Percentiles rank a stretch among this genome's conserved stretches.
These are phyloP conservation scores for Paracanthobrama guichenoti DNA, from an alignment of 2,113 vertebrate genomes.

Conservation along the genomic window DNA sequence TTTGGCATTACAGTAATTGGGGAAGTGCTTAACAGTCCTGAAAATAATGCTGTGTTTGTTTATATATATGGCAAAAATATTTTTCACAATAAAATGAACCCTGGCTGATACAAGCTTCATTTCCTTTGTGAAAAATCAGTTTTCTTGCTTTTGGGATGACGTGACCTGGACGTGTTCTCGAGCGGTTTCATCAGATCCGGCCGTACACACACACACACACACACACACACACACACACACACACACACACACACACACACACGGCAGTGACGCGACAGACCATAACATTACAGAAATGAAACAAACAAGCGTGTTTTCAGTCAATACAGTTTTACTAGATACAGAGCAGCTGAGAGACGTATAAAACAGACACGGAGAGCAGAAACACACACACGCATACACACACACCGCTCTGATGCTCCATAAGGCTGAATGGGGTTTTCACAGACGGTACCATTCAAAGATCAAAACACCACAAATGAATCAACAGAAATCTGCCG, in stretches of 20 bases:
- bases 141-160: background rate
- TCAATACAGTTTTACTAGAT: conserved; percentile 74
- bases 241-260: background rate
- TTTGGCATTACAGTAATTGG: background rate
- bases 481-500: background rate
- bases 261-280: background rate
- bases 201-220: background rate
- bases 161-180: background rate
- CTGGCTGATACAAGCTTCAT: background rate
- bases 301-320: conserved; percentile 42
- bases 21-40: background rate
- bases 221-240: background rate
- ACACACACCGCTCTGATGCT: conserved; percentile 64
- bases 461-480: conserved; percentile 25
- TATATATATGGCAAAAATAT: no score
- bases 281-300: background rate
- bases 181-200: background rate
- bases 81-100: no score
- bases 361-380: conserved; percentile 63
- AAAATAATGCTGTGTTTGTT: background rate
- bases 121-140: background rate
- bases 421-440: background rate
- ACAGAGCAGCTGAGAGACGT: conserved; percentile 70
- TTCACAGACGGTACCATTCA: conserved; percentile 41
- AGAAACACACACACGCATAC: conserved; percentile 73